These are phyloP conservation scores for Loris lydekkerianus DNA, from an alignment of 2,797 vertebrate genomes.

Conservation along the genomic window DNA sequence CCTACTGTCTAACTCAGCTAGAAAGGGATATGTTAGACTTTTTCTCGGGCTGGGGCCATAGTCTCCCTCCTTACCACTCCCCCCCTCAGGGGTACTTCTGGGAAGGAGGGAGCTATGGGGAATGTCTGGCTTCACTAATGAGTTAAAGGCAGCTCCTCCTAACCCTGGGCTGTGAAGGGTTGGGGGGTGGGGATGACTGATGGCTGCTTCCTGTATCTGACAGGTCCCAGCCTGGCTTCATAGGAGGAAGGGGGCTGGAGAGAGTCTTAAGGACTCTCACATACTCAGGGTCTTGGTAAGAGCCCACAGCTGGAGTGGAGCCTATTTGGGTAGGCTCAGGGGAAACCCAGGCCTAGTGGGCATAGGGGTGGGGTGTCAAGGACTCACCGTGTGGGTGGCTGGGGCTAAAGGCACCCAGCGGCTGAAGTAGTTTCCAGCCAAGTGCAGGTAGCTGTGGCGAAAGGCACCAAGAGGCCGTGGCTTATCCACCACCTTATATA, in stretches of 20 bases:
- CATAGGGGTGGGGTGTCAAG: neutral
- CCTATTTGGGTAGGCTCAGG: neutral
- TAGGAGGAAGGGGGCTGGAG: constrained; percentile 45
- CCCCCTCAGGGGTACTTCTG: constrained; percentile 4
- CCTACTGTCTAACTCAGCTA: neutral
- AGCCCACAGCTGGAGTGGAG: neutral
- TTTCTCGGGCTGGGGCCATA: neutral
- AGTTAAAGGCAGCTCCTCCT: constrained; percentile 83
- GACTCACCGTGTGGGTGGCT: constrained; percentile 89
- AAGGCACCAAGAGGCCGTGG: constrained; percentile 87
- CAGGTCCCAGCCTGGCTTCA: constrained; percentile 74
- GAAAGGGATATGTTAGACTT: neutral
- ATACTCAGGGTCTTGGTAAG: neutral
- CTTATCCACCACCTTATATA: constrained; percentile 93
- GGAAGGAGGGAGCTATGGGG: constrained; percentile 49
- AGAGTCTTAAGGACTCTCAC: constrained; percentile 56
- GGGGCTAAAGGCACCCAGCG: constrained; percentile 84
- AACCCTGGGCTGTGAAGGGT: constrained; percentile 11
- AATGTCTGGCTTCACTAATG: constrained; percentile 81
- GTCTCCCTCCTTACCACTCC: neutral
- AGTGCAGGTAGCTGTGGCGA: constrained; percentile 88
- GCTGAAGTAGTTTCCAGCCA: constrained; percentile 87
- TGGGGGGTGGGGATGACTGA: constrained; percentile 66
- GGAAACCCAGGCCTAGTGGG: neutral
- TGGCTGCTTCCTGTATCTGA: constrained; percentile 83